Base-by-base conservation (phyloP, 2,888 invertebrate genomes). In the Campaea margaritaria region DNA sequence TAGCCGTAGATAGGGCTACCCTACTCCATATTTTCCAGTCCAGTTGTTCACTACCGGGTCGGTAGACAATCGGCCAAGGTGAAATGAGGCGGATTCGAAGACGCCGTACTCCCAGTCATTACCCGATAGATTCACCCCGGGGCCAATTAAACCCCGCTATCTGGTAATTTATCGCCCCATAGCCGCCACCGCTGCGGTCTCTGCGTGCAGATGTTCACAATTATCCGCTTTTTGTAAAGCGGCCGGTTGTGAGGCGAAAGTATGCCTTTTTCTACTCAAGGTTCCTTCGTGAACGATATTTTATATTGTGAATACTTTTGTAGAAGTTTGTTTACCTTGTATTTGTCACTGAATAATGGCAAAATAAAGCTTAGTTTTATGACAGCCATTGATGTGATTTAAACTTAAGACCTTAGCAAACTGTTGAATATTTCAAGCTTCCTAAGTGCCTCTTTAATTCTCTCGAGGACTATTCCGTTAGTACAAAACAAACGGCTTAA, bases 161-260 rank as follows among this genome's bases (percentile, higher is more conserved):
- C 72, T 47, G 58, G 70, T 80, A 77, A 80, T 81, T 78, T 82
- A 83, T 79, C 73, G 68, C 65, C 72, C 68, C 73, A 74, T 74
- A 73, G 69, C 65, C 54, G 27, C 38, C 38, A n/a, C n/a, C 49
- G 69, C 64, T 57, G 55, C 51, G 63, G 69, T 72, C 73, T 70
- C 69, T 68, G 64, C 70, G 72, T 74, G 83, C 88, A 87, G 87
- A 88, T 88, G 88, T 87, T 87, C 84, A 74, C 78, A 83, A 87
- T 86, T 85, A 85, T 78, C 73, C 72, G 68, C 76, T 76, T 80
- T 81, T 78, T 74, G 69, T 65, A 42, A 58, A 28, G 9, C 43
- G 47, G 38, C 47, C 59, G 45, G 49, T 50, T 54, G 53, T 52
- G 58, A 60, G 55, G 58, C 58, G 44, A 54, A 52, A 58, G 52